Conservation (phyloP, 2,113 vertebrate species). For the Phrynocephalus versicolor region DNA sequence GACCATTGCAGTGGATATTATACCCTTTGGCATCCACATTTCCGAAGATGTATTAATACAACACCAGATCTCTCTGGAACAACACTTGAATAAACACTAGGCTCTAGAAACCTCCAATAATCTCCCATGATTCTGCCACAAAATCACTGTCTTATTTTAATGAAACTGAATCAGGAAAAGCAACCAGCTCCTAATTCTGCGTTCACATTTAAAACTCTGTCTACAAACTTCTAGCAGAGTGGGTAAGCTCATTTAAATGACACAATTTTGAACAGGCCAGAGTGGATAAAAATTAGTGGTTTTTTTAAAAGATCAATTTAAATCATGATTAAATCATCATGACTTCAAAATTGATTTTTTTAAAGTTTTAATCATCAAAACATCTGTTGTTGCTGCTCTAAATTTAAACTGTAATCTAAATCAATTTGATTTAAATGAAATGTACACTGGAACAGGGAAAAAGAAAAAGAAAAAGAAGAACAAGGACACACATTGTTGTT, state of each 20-base stretch:
- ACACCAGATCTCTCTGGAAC: neutral
- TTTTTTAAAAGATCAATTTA: too few relatives aligned
- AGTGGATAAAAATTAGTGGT: too few relatives aligned
- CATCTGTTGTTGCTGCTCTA: too few relatives aligned
- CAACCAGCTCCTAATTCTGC: neutral
- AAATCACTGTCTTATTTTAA: neutral
- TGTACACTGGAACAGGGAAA: too few relatives aligned
- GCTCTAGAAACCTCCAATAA: neutral
- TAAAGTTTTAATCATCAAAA: too few relatives aligned
- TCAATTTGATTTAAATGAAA: too few relatives aligned
- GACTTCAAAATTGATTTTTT: too few relatives aligned
- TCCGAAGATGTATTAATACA: too few relatives aligned
- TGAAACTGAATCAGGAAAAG: neutral
- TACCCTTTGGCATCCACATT: neutral
- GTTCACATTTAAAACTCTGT: neutral
- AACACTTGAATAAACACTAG: neutral
- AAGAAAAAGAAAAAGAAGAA: too few relatives aligned
- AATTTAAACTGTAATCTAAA: too few relatives aligned
- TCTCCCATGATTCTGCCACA: neutral
- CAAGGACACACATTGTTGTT: too few relatives aligned
- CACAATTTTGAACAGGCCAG: neutral
- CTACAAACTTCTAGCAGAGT: neutral
- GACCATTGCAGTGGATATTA: neutral
- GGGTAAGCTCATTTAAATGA: neutral
- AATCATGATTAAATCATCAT: too few relatives aligned